These are phyloP conservation scores for Trematomus loennbergii DNA, from an alignment of 2,113 vertebrate species.

Conservation along the genomic window DNA sequence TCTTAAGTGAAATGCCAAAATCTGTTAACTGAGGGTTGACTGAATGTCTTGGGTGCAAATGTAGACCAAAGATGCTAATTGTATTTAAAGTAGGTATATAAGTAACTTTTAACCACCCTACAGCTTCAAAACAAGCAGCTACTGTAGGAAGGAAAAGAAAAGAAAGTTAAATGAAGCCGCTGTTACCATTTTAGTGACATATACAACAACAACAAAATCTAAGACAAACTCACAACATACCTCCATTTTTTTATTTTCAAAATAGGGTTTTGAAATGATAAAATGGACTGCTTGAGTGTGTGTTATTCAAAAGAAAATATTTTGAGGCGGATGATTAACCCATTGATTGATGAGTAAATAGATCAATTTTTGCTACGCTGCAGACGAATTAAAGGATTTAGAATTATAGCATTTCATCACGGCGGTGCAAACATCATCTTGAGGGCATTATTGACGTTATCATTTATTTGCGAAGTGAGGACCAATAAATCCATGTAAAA, in stretches of 20 bases:
- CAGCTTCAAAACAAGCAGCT: background rate
- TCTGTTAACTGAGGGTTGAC: background rate
- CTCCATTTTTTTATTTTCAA: too few relatives aligned
- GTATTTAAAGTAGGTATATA: background rate
- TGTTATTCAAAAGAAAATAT: background rate
- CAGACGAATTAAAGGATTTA: background rate
- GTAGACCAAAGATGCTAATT: background rate
- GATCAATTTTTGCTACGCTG: background rate
- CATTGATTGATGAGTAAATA: background rate
- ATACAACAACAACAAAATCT: too few relatives aligned
- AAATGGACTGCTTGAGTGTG: background rate
- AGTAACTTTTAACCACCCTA: background rate
- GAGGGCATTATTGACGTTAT: constrained; percentile 20
- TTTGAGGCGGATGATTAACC: background rate
- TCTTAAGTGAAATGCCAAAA: background rate
- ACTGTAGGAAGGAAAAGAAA: background rate
- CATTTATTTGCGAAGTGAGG: constrained; percentile 22
- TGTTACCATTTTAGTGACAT: constrained; percentile 27
- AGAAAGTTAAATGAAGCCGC: background rate
- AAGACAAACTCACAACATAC: constrained; percentile 6
- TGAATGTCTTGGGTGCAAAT: background rate
- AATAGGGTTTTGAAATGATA: background rate
- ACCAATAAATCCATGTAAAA: constrained; percentile 32
- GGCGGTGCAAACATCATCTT: constrained; percentile 6
- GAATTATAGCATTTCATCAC: constrained; percentile 3